These are phyloP conservation scores for Stenichneumon culpator DNA, from an alignment of 2,888 invertebrate species.

Conservation along the genomic window DNA sequence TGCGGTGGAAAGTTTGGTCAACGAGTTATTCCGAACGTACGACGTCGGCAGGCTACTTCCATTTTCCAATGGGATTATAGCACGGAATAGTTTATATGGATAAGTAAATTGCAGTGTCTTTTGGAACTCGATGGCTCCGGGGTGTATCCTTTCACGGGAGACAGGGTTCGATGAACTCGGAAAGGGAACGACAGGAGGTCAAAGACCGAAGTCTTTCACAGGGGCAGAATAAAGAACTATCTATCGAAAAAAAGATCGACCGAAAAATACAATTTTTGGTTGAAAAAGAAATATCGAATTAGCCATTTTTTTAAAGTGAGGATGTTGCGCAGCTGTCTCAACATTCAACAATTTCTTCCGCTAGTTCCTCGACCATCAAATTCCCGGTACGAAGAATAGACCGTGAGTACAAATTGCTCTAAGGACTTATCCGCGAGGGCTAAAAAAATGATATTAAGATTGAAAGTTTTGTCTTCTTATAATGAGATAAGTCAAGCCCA, in stretches of 20 bases:
- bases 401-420: too few species aligned
- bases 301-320: too few species aligned
- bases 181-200: not conserved
- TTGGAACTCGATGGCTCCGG: not conserved
- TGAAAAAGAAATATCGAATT: too few species aligned
- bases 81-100: not conserved
- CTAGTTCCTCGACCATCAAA: not conserved
- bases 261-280: not conserved
- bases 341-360: not conserved
- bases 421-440: too few species aligned
- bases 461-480: too few species aligned
- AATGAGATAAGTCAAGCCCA: too few species aligned
- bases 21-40: not conserved
- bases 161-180: not conserved
- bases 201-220: not conserved
- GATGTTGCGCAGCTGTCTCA: not conserved
- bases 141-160: not conserved
- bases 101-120: conserved; percentile 9
- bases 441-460: too few species aligned
- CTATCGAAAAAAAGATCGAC: too few species aligned
- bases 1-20: conserved; percentile 17
- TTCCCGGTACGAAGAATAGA: too few species aligned
- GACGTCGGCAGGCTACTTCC: not conserved
- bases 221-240: not conserved
- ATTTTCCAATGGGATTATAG: conserved; percentile 32